These are phyloP conservation scores for Pollenia angustigena DNA, from an alignment of 2,888 invertebrate species.

Conservation along the genomic window DNA sequence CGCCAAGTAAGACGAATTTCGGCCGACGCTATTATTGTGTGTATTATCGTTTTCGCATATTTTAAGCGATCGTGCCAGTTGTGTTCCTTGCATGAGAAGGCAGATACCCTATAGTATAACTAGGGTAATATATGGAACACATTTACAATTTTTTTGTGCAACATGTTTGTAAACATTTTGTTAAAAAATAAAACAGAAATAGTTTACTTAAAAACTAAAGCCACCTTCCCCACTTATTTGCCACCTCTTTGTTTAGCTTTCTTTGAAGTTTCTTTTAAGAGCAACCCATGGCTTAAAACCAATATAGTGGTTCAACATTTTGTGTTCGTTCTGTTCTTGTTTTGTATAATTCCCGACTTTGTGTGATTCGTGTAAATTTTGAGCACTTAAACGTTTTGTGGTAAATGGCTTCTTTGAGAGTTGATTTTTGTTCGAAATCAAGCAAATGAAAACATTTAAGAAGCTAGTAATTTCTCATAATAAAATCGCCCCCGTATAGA, in stretches of 20 bases:
- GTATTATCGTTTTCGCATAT: no score
- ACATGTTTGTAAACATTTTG: no score
- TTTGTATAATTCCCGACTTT: neutral
- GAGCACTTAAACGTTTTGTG: slow-evolving; percentile 45
- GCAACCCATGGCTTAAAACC: slow-evolving; percentile 13
- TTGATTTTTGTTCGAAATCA: slow-evolving; percentile 1
- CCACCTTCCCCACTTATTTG: slow-evolving; percentile 23
- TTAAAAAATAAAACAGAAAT: no score
- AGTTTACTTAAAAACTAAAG: neutral
- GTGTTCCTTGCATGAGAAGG: no score
- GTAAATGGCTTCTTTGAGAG: slow-evolving; percentile 17
- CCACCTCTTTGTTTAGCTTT: slow-evolving; percentile 33
- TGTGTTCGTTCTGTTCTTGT: slow-evolving; percentile 21
- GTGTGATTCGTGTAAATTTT: slow-evolving; percentile 54
- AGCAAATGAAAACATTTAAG: slow-evolving; percentile 66
- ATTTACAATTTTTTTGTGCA: no score
- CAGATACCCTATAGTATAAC: no score
- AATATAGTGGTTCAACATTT: slow-evolving; percentile 53
- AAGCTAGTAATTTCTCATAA: slow-evolving; percentile 82
- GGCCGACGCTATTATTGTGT: no score
- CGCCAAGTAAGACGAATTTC: no score
- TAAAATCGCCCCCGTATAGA: slow-evolving; percentile 83
- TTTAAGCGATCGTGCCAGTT: no score
- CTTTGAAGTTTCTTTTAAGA: slow-evolving; percentile 13
- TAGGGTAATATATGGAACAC: no score